These are phyloP conservation scores for Lucinisca nassula DNA, from an alignment of 2,888 invertebrate genomes.

Conservation along the genomic window DNA sequence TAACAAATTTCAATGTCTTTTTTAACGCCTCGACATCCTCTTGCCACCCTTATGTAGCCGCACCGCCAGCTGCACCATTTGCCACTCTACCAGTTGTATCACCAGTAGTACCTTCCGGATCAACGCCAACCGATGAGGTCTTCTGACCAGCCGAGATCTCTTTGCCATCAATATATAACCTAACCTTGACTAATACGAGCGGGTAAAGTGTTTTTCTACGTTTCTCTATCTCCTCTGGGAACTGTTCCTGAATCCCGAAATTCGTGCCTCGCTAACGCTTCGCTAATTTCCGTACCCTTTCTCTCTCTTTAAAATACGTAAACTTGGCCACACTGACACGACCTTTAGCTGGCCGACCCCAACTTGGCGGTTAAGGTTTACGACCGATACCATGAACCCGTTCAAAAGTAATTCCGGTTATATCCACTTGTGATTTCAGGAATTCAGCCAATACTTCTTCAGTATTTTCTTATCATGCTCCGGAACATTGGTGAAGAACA, in stretches of 20 bases:
- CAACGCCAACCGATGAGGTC: no score
- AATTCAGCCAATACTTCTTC: background rate
- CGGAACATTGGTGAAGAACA: background rate
- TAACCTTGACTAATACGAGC: background rate
- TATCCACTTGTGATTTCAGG: background rate
- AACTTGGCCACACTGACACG: background rate
- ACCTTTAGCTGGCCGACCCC: background rate
- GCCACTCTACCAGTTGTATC: background rate
- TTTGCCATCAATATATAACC: background rate
- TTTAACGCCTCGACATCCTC: background rate
- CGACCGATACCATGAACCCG: background rate
- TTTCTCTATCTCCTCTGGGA: background rate
- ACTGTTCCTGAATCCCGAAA: background rate
- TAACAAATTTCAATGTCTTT: background rate
- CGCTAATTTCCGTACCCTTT: background rate
- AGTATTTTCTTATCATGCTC: background rate
- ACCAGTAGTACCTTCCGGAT: background rate
- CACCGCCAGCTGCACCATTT: background rate
- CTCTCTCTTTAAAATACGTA: conserved; percentile 8
- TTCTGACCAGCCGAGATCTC: background rate
- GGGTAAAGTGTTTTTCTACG: background rate
- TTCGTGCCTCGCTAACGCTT: background rate
- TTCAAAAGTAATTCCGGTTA: background rate
- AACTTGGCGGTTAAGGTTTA: background rate
- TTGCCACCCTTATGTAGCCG: background rate